Evolutionary conservation across 2,888 invertebrate species (phyloP).

Genomic region (Polyploca ridens): DNA sequence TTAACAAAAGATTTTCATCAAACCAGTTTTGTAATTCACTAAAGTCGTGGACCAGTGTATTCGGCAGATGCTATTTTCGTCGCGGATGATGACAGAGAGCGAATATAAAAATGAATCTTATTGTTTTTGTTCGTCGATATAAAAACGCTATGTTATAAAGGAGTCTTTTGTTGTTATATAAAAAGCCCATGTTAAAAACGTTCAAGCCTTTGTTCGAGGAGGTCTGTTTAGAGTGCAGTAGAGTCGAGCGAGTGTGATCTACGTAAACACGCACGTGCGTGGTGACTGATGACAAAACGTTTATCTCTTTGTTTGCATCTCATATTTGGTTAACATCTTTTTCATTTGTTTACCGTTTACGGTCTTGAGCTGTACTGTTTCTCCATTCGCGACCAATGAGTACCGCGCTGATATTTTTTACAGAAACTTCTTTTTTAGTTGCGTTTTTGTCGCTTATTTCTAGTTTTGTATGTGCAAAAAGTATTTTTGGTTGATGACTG

Average conservation of each 20-base stretch:
- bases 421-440: no score
- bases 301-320: constrained; percentile 61
- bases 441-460: constrained; percentile 10
- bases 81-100: constrained; percentile 30
- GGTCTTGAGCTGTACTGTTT: constrained; percentile 22
- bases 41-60: constrained; percentile 39
- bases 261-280: constrained; percentile 69
- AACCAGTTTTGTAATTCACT: constrained; percentile 55
- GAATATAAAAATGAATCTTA: constrained; percentile 39
- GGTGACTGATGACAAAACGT: constrained; percentile 59
- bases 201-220: constrained; percentile 37
- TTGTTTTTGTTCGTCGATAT: constrained; percentile 40
- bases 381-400: constrained; percentile 25
- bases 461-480: no score
- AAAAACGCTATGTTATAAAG: constrained; percentile 35
- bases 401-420: constrained; percentile 17
- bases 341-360: constrained; percentile 30
- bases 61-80: constrained; percentile 55
- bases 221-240: constrained; percentile 39
- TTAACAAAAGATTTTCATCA: constrained; percentile 48
- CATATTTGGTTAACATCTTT: constrained; percentile 56
- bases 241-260: constrained; percentile 44
- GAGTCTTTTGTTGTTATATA: constrained; percentile 34
- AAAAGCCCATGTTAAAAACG: neutral
- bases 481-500: constrained; percentile 45